Evolutionary conservation across 1,140 invertebrate genomes (phyloP), one percentile per base, ranked within the genome.

Genomic region (Ceratina japonica): DNA sequence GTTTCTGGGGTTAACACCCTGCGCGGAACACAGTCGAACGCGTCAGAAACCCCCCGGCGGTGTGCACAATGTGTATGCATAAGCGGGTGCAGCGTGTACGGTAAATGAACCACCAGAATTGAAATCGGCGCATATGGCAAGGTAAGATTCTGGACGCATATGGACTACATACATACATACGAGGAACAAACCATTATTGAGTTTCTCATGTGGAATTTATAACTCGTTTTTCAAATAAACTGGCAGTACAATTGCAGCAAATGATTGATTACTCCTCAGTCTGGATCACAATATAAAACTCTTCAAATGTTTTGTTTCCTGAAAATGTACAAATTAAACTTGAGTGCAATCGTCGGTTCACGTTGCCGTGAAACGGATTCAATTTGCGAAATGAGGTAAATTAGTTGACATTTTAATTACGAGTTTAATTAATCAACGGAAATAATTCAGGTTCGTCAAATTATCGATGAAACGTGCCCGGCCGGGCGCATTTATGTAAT

Each of bases 41-140:
- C 18, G 13, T 27, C 56, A 10, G 12, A 20, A 22, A 12, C 2
- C 44, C 2, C 16, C 15, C 49, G 16, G 37, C 63, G 20, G 66
- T 54, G 49, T 64, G 68, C 58, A 72, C 61, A 65, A 37, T 49
- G 66, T 52, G 74, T 24, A 37, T 76, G 27, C 61, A 49, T 10
- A 68, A 75, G 61, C 52, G 54, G 16, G 51, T 37, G 54, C 44
- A 24, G 15, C n/a, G 52, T 18, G 61, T 56, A 20, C 22, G 18
- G 77, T 72, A 83, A 84, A 83, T 54, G 73, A 80, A 52, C 83
- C 73, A 70, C 77, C 80, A 27, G 77, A 83, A 73, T 80, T 75
- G 77, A 83, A 62, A 72, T 74, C 69, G 37, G 49, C 27, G 73
- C 81, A 70, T 77, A 71, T 71, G 66, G 66, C 27, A 12, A 22